Evolutionary conservation across 2,797 vertebrate species (phyloP), one percentile per base, ranked within the genome.

Genomic region (Sebastolobus altivelis): DNA sequence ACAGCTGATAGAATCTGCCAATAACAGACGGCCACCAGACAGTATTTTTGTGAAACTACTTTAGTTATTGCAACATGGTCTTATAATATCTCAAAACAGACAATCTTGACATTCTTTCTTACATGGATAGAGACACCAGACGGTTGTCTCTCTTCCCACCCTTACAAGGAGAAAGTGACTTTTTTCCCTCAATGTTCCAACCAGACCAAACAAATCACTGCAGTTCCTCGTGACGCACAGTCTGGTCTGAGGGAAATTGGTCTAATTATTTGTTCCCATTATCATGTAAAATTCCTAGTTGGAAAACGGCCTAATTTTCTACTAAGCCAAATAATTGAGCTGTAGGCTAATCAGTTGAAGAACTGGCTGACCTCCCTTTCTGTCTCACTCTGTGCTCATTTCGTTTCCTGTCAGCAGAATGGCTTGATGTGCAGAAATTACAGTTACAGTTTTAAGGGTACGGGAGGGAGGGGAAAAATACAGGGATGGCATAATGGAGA

Each of bases 221-320:
- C 55, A 60, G 54, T 58, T 77, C 54, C 33, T 77, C 14, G 11
- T 83, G 77, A 85, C 14, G 60, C 80, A 82, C 66, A 40, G 81
- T 78, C 71, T 80, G 65, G 37, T 78, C 43, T 79, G 65, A 72
- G 58, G 60, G 65, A 90, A 85, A 88, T 69, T 68, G 77, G 67
- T 84, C 49, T 75, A 65, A 88, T 92, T 88, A 87, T 84, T 81
- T 79, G 56, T 83, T 87, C 78, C 76, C 58, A 68, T 86, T 84
- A 80, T 46, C 33, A 79, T 81, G 73, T 77, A 38, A 76, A 83
- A 71, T 70, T 81, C 49, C 60, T 68, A 1, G 20, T 77, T 80
- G 66, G 61, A 84, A 88, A 74, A 25, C 0, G 35, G 59, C 75
- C 60, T 63, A 82, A 78, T 89, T 84, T 81, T 68, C 55, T 25